Conservation (phyloP, 2,113 vertebrate species). For the Turdus rufiventris region DNA sequence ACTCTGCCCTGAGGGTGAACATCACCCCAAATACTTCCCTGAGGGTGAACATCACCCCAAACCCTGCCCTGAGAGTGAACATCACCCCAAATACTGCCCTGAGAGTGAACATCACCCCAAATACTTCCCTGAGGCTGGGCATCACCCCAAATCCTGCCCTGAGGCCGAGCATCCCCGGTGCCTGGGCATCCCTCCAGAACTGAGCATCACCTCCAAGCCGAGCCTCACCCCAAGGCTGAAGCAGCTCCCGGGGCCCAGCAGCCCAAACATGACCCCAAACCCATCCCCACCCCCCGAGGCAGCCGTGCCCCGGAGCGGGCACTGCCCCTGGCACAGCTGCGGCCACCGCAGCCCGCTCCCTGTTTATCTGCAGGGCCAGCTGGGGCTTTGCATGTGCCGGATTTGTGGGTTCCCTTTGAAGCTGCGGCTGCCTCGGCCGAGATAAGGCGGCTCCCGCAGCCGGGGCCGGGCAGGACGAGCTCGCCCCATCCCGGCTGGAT, state of each 20-base stretch:
- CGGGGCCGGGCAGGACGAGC: not conserved
- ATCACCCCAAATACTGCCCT: no score
- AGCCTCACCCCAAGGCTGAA: not conserved
- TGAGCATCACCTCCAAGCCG: not conserved
- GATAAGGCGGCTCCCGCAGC: not conserved
- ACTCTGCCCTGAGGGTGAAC: no score
- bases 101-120: not conserved
- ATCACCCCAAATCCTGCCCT: no score
- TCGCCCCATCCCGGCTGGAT: not conserved
- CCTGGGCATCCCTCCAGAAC: fast-evolving
- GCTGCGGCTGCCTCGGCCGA: not conserved
- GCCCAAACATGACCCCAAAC: not conserved
- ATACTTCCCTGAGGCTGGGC: no score
- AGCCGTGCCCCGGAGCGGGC: fast-evolving
- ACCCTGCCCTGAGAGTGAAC: no score
- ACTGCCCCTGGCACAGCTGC: not conserved
- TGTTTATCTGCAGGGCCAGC: not conserved
- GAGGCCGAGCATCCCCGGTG: no score
- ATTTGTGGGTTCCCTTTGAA: constrained; percentile 68
- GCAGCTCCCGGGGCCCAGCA: fast-evolving
- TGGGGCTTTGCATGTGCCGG: constrained; percentile 7
- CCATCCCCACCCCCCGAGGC: no score
- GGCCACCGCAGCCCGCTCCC: fast-evolving
- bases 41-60: no score
- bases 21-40: no score